These are phyloP conservation scores for Pongo abelii DNA, from an alignment of 2,113 vertebrate species.

Conservation along the genomic window DNA sequence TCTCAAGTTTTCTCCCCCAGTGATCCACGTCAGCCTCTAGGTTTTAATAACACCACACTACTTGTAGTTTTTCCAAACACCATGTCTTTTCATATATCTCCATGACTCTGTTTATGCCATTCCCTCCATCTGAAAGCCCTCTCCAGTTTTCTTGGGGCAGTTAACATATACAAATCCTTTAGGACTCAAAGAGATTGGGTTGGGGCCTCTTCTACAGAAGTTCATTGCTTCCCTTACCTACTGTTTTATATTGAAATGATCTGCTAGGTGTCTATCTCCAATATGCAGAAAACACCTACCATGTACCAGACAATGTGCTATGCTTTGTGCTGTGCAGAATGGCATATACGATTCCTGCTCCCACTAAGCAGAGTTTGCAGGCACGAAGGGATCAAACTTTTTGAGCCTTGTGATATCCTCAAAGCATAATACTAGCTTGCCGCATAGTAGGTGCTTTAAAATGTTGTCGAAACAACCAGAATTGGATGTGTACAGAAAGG, in stretches of 20 bases:
- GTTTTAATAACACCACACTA: neutral
- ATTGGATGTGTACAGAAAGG: neutral
- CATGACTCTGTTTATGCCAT: too few relatives aligned
- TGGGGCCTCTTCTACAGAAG: neutral
- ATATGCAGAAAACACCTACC: neutral
- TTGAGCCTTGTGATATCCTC: neutral
- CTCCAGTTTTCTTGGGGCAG: neutral
- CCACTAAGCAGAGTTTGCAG: neutral
- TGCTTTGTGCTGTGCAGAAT: neutral
- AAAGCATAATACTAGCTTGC: neutral
- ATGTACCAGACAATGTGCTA: neutral
- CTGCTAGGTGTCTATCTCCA: neutral
- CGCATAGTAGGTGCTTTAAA: neutral
- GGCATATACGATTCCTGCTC: neutral
- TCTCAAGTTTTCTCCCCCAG: neutral
- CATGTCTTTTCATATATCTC: neutral
- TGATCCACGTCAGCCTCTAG: too few relatives aligned
- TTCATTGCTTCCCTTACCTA: neutral
- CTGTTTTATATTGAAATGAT: neutral
- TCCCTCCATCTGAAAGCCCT: neutral
- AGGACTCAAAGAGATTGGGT: neutral
- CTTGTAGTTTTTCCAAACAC: neutral
- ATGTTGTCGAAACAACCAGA: neutral
- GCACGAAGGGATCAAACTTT: neutral
- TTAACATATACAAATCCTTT: neutral